Base-by-base conservation (phyloP, 2,888 invertebrate species). In the Acrobasis suavella region DNA sequence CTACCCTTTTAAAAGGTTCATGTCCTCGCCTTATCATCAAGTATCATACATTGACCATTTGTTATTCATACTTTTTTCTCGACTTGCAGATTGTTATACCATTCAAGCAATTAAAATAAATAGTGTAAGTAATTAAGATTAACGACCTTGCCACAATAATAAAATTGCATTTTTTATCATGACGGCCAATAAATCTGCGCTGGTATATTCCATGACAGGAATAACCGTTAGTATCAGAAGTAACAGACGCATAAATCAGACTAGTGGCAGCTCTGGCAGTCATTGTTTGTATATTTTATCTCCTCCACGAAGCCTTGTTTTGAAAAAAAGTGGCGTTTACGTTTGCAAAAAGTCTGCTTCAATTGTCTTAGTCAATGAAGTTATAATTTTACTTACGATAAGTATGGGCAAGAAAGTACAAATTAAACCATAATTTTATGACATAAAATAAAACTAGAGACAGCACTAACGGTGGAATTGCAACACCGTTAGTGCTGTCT, bases 221-320 rank as follows among this genome's bases (percentile, higher is more conserved):
- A 22, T 42, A 42, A 42, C 42, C 46, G 17, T 22, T 56, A 12
- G 42, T 56, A 56, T 56, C 56, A 9, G 39, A 56, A 62, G 51
- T 52, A 62, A 62, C 58, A 62, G 51, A 52, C 58, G 14, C 46
- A 62, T 62, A 62, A 58, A 42, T 56, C 56, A 56, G 22, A 17
- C 16, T 16, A 42, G 12, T 46, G 56, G 56, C 56, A n/a, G 42
- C 56, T 46, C 56, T 56, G 42, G 5, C 56, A 56, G 42, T 56
- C 1, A 55, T 55, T 37, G 42, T 56, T 14, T 42, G 17, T 56
- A 22, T 46, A 14, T 52, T 42, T 56, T 56, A 56, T 56, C 42
- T 46, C 56, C 14, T 56, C 16, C 6, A 17, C 42, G 14, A 51
- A 52, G 32, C 52, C 52, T 37, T 12, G 22, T 7, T 16, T 17